Evolutionary conservation across 2,113 vertebrate genomes (phyloP).

Genomic region (Cinclus mexicanus): DNA sequence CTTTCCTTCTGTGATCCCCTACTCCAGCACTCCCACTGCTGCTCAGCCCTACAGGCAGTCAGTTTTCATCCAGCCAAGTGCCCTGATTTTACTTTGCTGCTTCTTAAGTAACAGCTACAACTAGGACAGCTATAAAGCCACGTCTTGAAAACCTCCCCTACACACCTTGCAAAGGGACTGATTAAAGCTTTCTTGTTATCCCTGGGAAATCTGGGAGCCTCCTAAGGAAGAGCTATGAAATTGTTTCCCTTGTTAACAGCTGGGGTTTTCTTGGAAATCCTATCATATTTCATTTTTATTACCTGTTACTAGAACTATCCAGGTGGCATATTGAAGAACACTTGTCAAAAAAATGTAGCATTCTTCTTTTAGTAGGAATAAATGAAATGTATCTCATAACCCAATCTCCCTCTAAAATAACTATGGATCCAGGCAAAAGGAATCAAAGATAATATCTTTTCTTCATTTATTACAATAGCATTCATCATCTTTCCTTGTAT

Average conservation of each 20-base stretch:
- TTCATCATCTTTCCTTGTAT: constrained; percentile 12
- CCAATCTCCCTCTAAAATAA: constrained; percentile 49
- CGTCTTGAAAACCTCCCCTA: neutral
- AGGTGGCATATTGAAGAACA: constrained; percentile 54
- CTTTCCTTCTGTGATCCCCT: neutral
- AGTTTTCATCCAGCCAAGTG: neutral
- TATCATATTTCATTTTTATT: constrained; percentile 65
- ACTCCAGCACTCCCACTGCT: neutral
- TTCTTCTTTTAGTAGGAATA: constrained; percentile 64
- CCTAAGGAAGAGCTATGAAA: neutral
- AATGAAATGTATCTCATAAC: constrained; percentile 64
- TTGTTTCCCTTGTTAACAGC: neutral
- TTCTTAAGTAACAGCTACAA: neutral
- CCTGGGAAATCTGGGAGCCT: neutral
- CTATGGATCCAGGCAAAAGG: constrained; percentile 48
- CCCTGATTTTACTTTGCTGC: neutral
- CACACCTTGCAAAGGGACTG: neutral
- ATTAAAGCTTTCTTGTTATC: neutral
- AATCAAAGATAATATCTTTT: constrained; percentile 46
- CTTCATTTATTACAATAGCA: constrained; percentile 30
- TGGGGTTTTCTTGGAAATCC: constrained; percentile 23
- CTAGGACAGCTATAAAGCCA: neutral
- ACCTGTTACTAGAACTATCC: constrained; percentile 47
- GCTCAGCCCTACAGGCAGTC: neutral
- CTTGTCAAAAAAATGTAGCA: constrained; percentile 56